phyloP scores from a whole-genome alignment of 1,140 invertebrate genomes.

The Drosophila tsacasi region DNA sequence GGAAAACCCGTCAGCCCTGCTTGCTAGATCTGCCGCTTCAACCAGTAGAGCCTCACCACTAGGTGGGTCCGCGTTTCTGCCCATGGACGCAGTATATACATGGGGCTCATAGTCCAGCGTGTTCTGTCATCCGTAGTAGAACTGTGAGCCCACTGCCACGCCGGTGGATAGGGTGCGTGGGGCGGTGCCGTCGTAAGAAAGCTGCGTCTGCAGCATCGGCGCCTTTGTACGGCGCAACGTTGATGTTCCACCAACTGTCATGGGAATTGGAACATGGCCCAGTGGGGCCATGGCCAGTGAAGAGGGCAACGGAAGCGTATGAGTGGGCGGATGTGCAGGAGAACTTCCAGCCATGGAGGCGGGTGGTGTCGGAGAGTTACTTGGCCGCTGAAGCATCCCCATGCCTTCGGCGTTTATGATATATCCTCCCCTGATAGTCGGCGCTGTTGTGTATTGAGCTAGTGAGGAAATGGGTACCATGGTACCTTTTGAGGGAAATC shows the following conservation, averaged over 20 bases:
- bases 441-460: slow-evolving; percentile 76
- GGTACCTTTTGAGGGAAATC: slow-evolving; percentile 50
- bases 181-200: slow-evolving; percentile 80
- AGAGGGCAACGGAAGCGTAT: slow-evolving; percentile 29
- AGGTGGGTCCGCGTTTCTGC: not conserved
- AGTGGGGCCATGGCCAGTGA: slow-evolving; percentile 46
- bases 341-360: slow-evolving; percentile 53
- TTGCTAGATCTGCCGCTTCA: not conserved
- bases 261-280: slow-evolving; percentile 33
- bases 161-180: slow-evolving; percentile 80
- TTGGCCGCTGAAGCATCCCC: slow-evolving; percentile 62
- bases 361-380: slow-evolving; percentile 65
- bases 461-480: slow-evolving; percentile 73
- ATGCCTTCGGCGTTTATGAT: slow-evolving; percentile 69
- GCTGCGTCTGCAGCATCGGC: slow-evolving; percentile 61
- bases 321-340: slow-evolving; percentile 54
- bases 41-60: slow-evolving; percentile 5
- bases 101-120: slow-evolving; percentile 55
- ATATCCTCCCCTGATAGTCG: slow-evolving; percentile 72
- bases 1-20: not conserved
- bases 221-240: slow-evolving; percentile 67
- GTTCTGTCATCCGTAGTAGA: slow-evolving; percentile 83
- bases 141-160: slow-evolving; percentile 75
- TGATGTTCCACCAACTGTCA: slow-evolving; percentile 41
- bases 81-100: slow-evolving; percentile 45